phyloP scores from a whole-genome alignment of 64 coral and sea anemone genomes.

The Anthopleura sola region DNA sequence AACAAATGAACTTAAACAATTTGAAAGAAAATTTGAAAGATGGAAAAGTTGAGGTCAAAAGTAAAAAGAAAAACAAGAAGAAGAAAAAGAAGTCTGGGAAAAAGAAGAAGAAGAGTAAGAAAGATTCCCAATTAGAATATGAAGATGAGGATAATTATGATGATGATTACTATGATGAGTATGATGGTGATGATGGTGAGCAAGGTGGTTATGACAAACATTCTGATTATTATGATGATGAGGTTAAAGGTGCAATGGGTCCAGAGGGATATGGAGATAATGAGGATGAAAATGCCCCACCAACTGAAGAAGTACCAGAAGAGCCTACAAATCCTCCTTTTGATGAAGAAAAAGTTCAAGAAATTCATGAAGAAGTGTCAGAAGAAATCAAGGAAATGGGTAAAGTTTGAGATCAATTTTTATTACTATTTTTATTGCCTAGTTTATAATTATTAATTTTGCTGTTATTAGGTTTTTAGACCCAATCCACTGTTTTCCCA shows the following conservation, averaged over 20 bases:
- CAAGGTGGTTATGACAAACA: slow-evolving; percentile 51
- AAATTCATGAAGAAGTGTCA: slow-evolving; percentile 28
- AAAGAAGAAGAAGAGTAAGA: slow-evolving; percentile 29
- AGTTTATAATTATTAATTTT: too few species aligned
- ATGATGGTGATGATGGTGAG: slow-evolving; percentile 48
- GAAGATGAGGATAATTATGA: slow-evolving; percentile 57
- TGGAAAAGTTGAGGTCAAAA: neutral
- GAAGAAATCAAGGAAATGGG: slow-evolving; percentile 53
- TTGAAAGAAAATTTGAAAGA: neutral
- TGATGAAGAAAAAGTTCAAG: slow-evolving; percentile 46
- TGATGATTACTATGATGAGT: slow-evolving; percentile 43
- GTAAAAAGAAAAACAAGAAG: slow-evolving; percentile 21
- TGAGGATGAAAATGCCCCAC: slow-evolving; percentile 6
- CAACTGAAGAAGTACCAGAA: neutral
- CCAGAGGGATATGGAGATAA: slow-evolving; percentile 16
- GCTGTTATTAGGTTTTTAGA: too few species aligned
- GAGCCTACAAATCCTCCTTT: neutral
- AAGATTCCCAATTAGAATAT: slow-evolving; percentile 38
- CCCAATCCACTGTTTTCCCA: too few species aligned
- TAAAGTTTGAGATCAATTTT: neutral
- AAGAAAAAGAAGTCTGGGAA: slow-evolving; percentile 19
- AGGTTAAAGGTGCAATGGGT: slow-evolving; percentile 16
- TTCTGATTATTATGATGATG: slow-evolving; percentile 22
- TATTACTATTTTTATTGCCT: neutral
- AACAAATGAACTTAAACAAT: neutral